A percentile compares a stretch with the other conserved stretches of the same genome.
phyloP scores from a whole-genome alignment of 1,140 invertebrate genomes.

The Drosophila rufa region DNA sequence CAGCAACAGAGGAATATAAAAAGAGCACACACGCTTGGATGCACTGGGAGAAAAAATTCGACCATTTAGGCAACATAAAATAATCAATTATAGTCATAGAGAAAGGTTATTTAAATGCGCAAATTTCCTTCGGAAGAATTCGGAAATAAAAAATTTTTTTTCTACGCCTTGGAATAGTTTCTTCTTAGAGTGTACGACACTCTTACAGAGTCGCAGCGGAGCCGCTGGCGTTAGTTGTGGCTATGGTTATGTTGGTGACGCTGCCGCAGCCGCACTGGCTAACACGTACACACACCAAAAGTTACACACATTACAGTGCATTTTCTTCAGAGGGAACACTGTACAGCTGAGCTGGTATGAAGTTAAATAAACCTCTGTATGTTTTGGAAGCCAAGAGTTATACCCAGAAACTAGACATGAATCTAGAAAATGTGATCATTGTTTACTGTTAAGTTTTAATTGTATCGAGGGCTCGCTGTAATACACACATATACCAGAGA shows the following conservation, averaged over 20 bases:
- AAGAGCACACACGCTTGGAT: conserved; percentile 47
- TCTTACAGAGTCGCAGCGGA: conserved; percentile 27
- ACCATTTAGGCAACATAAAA: too few species aligned
- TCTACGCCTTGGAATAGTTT: not conserved
- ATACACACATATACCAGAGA: not conserved
- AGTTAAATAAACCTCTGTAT: too few species aligned
- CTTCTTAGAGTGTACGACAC: conserved; percentile 22
- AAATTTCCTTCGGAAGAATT: too few species aligned
- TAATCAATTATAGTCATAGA: too few species aligned
- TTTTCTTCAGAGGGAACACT: not conserved
- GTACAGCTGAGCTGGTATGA: not conserved
- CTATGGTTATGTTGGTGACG: conserved; percentile 67
- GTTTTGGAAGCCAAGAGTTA: too few species aligned
- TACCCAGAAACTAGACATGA: too few species aligned
- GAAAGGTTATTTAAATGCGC: too few species aligned
- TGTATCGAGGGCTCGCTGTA: not conserved
- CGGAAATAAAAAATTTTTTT: not conserved
- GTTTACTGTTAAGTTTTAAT: too few species aligned
- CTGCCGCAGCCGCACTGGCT: conserved; percentile 34
- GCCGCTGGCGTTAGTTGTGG: conserved; percentile 53
- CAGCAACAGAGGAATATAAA: conserved; percentile 28
- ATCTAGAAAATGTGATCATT: too few species aligned
- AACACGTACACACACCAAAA: conserved; percentile 19
- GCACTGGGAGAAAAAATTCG: conserved; percentile 22
- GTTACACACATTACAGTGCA: conserved; percentile 7